Percentiles rank a stretch among this genome's conserved stretches.
These are phyloP conservation scores for Amaurobius ferox DNA, from an alignment of 2,888 invertebrate species.

Conservation along the genomic window DNA sequence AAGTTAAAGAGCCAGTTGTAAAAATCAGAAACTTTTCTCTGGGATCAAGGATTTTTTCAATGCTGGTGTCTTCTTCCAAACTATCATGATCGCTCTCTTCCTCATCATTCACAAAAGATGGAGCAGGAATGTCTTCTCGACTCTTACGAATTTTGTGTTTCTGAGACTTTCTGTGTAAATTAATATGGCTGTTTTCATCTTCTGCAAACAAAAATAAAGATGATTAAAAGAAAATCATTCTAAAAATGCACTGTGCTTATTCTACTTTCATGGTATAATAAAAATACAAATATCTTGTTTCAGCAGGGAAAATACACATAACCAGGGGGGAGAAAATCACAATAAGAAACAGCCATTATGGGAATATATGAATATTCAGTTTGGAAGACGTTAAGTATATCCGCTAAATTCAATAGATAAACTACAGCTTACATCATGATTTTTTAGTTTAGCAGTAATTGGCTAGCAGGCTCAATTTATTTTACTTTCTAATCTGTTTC, in stretches of 20 bases:
- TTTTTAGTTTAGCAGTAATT: no score
- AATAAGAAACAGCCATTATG: no score
- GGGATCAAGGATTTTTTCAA: conserved; percentile 75
- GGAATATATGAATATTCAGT: no score
- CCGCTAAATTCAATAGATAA: no score
- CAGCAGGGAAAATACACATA: no score
- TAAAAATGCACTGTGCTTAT: no score
- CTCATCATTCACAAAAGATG: conserved; percentile 26
- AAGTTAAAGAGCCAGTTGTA: conserved; percentile 88
- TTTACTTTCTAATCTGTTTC: no score
- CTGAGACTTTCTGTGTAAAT: background rate
- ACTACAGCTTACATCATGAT: no score
- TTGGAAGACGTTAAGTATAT: no score
- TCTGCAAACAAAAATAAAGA: conserved; percentile 17
- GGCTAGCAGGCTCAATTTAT: no score
- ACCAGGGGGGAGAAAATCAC: no score
- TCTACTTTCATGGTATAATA: background rate
- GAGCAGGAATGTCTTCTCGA: background rate
- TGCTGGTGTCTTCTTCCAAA: conserved; percentile 59
- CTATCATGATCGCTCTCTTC: conserved; percentile 69
- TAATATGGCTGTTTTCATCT: conserved; percentile 28
- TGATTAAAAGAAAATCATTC: no score
- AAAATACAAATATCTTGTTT: background rate
- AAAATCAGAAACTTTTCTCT: conserved; percentile 86
- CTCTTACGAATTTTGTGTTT: background rate